These are phyloP conservation scores for Spicauda simplicius DNA, from an alignment of 2,888 invertebrate genomes.

Conservation along the genomic window DNA sequence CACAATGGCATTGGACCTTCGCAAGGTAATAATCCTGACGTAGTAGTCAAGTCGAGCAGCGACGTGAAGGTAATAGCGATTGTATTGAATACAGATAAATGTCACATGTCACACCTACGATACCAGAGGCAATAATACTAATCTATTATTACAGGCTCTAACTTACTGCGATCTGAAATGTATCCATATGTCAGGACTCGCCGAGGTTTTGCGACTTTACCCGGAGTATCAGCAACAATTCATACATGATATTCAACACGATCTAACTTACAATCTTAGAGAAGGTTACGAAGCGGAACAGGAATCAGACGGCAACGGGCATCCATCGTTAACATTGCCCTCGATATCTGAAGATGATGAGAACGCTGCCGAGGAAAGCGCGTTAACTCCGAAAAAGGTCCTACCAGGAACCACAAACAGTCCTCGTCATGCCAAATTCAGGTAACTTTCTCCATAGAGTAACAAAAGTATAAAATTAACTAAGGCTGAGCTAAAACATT, in stretches of 20 bases:
- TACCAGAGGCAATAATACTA: background rate
- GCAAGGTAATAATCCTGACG: constrained; percentile 88
- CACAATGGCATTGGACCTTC: constrained; percentile 85
- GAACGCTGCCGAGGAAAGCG: constrained; percentile 91
- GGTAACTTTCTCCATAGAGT: constrained; percentile 48
- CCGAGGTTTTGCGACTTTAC: constrained; percentile 94
- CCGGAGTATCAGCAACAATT: constrained; percentile 98
- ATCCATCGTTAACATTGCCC: constrained; percentile 93
- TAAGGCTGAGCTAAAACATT: too few relatives aligned
- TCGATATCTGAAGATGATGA: constrained; percentile 98
- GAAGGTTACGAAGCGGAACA: constrained; percentile 96
- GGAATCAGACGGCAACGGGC: constrained; percentile 90
- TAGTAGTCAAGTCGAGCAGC: constrained; percentile 96
- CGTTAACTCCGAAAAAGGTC: constrained; percentile 86
- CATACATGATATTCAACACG: constrained; percentile 96
- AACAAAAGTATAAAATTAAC: too few relatives aligned
- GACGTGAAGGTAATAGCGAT: constrained; percentile 89
- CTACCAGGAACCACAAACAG: constrained; percentile 86
- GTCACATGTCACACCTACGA: background rate
- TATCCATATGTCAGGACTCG: constrained; percentile 95
- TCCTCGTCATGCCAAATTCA: constrained; percentile 88
- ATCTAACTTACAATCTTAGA: constrained; percentile 96
- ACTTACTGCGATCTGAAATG: constrained; percentile 98
- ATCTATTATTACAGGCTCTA: constrained; percentile 86
- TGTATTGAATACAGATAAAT: constrained; percentile 6